phyloP scores from a whole-genome alignment of 1,140 invertebrate genomes.

The Heliconius eleuchia region DNA sequence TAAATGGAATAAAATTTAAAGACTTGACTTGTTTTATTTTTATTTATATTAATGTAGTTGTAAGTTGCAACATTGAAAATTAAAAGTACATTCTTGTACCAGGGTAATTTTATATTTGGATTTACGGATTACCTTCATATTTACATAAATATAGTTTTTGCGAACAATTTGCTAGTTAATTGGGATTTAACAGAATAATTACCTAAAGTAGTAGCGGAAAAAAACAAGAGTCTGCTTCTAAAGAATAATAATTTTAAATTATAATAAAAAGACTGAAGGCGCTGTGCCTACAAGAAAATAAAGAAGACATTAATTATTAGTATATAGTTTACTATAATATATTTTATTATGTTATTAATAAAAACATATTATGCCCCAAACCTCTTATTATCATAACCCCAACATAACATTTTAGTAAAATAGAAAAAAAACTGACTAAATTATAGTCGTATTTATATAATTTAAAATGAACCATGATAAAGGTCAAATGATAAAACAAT shows the following conservation, averaged over 20 bases:
- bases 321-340: too few relatives aligned
- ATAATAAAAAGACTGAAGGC: too few relatives aligned
- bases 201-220: not conserved
- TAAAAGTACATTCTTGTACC: not conserved
- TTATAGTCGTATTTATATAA: not conserved
- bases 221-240: not conserved
- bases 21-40: slow-evolving; percentile 20
- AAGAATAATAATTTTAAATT: not conserved
- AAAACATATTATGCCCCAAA: not conserved
- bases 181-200: not conserved
- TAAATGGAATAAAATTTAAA: slow-evolving; percentile 62
- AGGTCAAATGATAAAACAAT: not conserved
- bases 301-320: too few relatives aligned
- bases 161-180: not conserved
- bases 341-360: too few relatives aligned
- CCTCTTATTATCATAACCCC: not conserved
- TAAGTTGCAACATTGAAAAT: not conserved
- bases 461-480: not conserved
- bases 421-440: not conserved
- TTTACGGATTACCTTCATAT: not conserved
- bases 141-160: not conserved
- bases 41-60: not conserved
- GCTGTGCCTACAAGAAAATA: too few relatives aligned
- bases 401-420: not conserved
- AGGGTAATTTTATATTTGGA: not conserved